Conservation (phyloP, 2,888 invertebrate species). For the Acronicta psi region DNA sequence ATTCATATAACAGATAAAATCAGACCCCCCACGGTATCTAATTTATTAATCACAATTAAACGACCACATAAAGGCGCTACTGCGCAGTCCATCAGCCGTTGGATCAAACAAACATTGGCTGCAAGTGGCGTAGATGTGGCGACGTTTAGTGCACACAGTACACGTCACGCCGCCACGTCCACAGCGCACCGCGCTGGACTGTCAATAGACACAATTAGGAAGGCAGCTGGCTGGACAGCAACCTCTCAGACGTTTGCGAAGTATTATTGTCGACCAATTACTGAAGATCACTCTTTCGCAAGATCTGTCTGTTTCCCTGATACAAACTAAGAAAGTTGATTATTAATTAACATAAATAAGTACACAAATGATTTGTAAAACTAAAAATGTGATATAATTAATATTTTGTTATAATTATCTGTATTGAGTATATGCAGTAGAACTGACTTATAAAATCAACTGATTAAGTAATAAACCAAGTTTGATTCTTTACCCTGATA, state of each 20-base stretch:
- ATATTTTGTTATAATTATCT: no score
- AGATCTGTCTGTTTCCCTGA: background rate
- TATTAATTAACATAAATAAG: no score
- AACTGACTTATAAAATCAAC: no score
- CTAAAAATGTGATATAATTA: no score
- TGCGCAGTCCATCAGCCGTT: conserved; percentile 3
- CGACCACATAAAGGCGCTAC: conserved; percentile 4
- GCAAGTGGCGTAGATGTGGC: conserved; percentile 1
- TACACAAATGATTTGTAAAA: no score
- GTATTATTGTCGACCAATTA: background rate
- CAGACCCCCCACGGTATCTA: no score
- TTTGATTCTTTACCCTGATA: no score
- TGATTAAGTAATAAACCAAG: no score
- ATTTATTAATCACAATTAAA: no score
- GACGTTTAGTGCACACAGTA: conserved; percentile 4
- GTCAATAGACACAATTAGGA: conserved; percentile 2
- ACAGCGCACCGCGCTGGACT: background rate
- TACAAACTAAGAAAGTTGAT: no score
- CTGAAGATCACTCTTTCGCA: conserved; percentile 1
- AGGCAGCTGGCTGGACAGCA: conserved; percentile 8
- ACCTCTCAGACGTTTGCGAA: conserved; percentile 1
- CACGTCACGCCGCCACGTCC: conserved; percentile 4
- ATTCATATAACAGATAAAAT: no score
- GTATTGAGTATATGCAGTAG: no score
- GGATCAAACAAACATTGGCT: conserved; percentile 6